A percentile compares a stretch with the other conserved stretches of the same genome.
Evolutionary conservation across 2,888 invertebrate species (phyloP).

Genomic region (Agonopterix subpropinquella): DNA sequence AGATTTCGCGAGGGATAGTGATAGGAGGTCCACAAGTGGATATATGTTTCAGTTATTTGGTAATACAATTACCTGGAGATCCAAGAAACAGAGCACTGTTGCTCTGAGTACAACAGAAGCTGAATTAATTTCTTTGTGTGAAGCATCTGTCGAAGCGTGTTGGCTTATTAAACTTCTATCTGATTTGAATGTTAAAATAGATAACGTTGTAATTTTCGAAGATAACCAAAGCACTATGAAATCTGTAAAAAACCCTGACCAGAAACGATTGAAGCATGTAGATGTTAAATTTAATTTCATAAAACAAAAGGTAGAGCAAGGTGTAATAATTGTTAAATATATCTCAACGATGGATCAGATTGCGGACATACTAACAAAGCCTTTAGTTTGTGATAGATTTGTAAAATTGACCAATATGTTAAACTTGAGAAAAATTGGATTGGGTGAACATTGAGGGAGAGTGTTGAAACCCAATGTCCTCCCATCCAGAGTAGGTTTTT

Average conservation of each 20-base stretch:
- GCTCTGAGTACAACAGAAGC: conserved; percentile 12
- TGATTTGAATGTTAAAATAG: conserved; percentile 2
- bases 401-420: too few relatives aligned
- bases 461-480: too few relatives aligned
- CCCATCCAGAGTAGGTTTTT: too few relatives aligned
- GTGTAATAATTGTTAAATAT: neutral
- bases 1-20: neutral
- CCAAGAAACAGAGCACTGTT: conserved; percentile 13
- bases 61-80: conserved; percentile 11
- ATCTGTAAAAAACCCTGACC: conserved; percentile 1
- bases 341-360: too few relatives aligned
- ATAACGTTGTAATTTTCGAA: conserved; percentile 2
- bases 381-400: too few relatives aligned
- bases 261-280: conserved; percentile 5
- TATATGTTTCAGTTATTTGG: conserved; percentile 12
- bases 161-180: conserved; percentile 4
- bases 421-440: too few relatives aligned
- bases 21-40: conserved; percentile 13
- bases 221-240: conserved; percentile 9
- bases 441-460: too few relatives aligned
- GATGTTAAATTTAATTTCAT: neutral
- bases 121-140: conserved; percentile 11
- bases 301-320: conserved; percentile 2
- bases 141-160: conserved; percentile 6
- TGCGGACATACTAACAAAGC: too few relatives aligned